Conservation (phyloP, 2,113 vertebrate species). For the Leptocoma aspasia region DNA sequence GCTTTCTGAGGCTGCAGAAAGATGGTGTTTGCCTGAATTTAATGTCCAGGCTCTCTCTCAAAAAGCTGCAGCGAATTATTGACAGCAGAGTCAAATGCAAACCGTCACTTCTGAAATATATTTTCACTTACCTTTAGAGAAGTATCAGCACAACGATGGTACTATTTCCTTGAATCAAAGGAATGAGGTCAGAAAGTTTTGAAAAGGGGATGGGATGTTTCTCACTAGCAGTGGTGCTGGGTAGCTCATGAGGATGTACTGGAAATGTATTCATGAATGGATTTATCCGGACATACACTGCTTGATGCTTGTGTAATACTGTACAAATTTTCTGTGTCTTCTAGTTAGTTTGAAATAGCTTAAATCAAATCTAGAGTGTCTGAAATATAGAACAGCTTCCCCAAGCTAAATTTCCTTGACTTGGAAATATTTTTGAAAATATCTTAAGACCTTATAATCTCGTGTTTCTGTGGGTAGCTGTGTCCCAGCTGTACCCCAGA, state of each 20-base stretch:
- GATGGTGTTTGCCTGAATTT: not conserved
- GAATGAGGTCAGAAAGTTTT: not conserved
- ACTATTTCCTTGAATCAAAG: not conserved
- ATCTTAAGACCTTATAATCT: not conserved
- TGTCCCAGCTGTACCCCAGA: not conserved
- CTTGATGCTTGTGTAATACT: not conserved
- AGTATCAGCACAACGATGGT: not conserved
- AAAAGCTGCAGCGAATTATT: not conserved
- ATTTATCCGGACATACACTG: not conserved
- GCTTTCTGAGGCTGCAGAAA: not conserved
- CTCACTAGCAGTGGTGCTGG: not conserved
- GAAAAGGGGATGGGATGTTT: not conserved
- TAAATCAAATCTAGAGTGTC: not conserved
- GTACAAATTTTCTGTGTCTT: not conserved
- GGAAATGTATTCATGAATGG: not conserved
- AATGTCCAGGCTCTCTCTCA: not conserved
- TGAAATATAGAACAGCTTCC: not conserved
- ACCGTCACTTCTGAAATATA: not conserved
- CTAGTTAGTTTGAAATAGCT: not conserved
- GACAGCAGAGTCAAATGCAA: not conserved
- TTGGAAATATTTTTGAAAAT: not conserved
- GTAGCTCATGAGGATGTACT: not conserved
- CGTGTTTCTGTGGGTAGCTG: not conserved
- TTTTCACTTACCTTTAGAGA: not conserved
- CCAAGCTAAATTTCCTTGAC: not conserved